Percentiles rank a stretch among this genome's conserved stretches.
Conservation (phyloP, 2,888 invertebrate genomes). For the Melieria picta region DNA sequence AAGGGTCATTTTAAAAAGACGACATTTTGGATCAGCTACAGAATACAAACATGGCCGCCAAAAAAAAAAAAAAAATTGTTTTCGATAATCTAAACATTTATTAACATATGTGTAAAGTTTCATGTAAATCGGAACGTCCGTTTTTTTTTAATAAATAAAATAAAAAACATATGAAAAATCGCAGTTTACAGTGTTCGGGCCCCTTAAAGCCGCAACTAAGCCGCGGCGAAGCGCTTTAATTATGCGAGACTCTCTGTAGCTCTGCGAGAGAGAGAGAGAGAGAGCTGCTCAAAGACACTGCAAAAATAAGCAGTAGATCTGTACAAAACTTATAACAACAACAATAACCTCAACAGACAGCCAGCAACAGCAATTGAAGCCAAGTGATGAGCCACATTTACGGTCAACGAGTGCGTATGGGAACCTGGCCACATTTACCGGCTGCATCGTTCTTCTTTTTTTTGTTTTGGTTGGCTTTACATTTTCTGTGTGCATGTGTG, state of each 20-base stretch:
- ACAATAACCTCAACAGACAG: slow-evolving; percentile 1
- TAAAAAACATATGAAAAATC: too few species aligned
- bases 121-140: too few species aligned
- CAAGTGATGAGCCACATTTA: slow-evolving; percentile 56
- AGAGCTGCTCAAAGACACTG: neutral
- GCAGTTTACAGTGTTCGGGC: too few species aligned
- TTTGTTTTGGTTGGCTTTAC: neutral
- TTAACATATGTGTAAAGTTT: too few species aligned
- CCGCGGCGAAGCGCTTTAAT: slow-evolving; percentile 59
- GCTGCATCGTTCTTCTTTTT: neutral
- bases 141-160: too few species aligned
- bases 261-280: neutral
- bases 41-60: too few species aligned
- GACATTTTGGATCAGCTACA: too few species aligned
- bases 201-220: slow-evolving; percentile 55
- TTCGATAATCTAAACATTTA: too few species aligned
- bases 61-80: too few species aligned
- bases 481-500: neutral
- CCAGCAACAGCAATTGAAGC: slow-evolving; percentile 45
- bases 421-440: too few species aligned
- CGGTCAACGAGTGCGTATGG: too few species aligned
- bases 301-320: neutral
- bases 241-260: slow-evolving; percentile 48
- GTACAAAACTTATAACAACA: neutral
- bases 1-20: too few species aligned